Evolutionary conservation across 2,797 vertebrate genomes (phyloP).

Genomic region (Chaetodon trifasciatus): DNA sequence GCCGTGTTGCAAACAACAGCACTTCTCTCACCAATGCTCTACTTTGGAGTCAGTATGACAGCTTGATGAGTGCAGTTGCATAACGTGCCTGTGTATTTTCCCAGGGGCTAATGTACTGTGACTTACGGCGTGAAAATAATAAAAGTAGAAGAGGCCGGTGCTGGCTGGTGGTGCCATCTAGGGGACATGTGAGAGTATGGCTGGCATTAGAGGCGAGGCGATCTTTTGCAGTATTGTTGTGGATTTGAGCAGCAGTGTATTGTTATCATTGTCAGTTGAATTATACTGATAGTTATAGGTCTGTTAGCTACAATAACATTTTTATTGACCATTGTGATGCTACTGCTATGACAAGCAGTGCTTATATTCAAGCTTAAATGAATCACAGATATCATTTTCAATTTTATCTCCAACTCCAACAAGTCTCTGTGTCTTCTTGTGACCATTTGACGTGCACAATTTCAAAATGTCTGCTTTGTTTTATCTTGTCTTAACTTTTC

Average conservation of each 20-base stretch:
- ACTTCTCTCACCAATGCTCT: slow-evolving; percentile 2
- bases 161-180: slow-evolving; percentile 55
- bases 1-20: background rate
- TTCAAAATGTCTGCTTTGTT: background rate
- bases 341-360: background rate
- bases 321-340: background rate
- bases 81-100: slow-evolving; percentile 26
- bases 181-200: slow-evolving; percentile 40
- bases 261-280: background rate
- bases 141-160: background rate
- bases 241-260: background rate
- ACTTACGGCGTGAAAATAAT: slow-evolving; percentile 18
- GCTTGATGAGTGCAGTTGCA: slow-evolving; percentile 37
- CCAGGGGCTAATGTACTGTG: slow-evolving; percentile 3
- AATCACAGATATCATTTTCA: background rate
- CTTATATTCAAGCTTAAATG: background rate
- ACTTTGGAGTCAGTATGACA: slow-evolving; percentile 25
- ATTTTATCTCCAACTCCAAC: background rate
- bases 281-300: background rate
- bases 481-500: background rate
- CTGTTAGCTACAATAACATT: background rate
- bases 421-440: background rate
- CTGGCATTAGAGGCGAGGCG: background rate
- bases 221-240: background rate
- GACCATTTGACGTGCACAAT: background rate